Percentiles rank a stretch among this genome's conserved stretches.
Conservation (phyloP, 2,797 vertebrate genomes). For the Carcharodon carcharias region DNA sequence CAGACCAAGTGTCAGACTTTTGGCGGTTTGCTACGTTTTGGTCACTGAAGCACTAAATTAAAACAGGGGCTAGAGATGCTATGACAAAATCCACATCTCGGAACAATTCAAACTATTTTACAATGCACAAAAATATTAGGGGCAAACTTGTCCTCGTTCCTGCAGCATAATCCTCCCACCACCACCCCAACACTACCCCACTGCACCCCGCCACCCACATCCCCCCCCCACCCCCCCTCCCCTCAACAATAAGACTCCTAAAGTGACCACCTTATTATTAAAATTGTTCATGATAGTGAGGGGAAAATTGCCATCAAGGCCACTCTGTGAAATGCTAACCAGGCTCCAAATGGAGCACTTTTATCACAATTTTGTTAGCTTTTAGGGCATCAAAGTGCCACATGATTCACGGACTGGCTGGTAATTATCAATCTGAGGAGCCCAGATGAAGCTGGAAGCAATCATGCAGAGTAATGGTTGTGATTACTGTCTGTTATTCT, state of each 20-base stretch:
- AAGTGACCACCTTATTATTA: not conserved
- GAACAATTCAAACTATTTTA: not conserved
- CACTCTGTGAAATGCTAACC: not conserved
- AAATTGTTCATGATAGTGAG: not conserved
- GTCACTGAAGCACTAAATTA: slow-evolving; percentile 28
- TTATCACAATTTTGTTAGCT: not conserved
- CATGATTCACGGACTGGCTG: slow-evolving; percentile 18
- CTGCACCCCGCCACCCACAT: too few relatives aligned
- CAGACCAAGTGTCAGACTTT: not conserved
- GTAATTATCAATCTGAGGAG: slow-evolving; percentile 18
- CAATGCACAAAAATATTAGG: not conserved
- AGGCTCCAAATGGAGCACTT: not conserved
- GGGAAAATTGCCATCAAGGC: not conserved
- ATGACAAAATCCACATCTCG: not conserved
- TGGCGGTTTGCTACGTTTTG: not conserved
- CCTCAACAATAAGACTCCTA: not conserved
- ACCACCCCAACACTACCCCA: too few relatives aligned
- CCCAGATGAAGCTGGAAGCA: not conserved
- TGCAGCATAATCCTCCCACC: not conserved
- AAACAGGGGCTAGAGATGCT: not conserved
- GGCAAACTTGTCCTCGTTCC: not conserved
- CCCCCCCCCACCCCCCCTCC: not conserved
- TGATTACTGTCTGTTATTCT: not conserved
- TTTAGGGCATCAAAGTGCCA: not conserved
- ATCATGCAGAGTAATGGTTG: slow-evolving; percentile 3